Base-by-base conservation (phyloP, 92 coral and sea anemone species). In the Blastomussa wellsi region DNA sequence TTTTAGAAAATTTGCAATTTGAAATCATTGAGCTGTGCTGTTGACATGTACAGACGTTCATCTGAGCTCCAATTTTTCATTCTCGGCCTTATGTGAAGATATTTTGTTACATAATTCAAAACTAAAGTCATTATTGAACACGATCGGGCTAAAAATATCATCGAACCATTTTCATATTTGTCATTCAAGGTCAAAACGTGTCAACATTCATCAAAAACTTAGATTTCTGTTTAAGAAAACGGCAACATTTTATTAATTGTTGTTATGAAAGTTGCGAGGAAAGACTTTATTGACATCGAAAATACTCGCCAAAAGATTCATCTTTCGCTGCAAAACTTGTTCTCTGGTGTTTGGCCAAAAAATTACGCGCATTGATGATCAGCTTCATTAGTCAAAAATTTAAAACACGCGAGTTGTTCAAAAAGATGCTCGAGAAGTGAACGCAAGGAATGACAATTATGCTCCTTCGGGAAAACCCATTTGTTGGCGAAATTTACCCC, bases 381-480 rank as follows among this genome's bases (percentile, higher is more conserved):
- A 20, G 20, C 33, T 39, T 41, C 42, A 47, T 13, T 62, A 55
- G 7, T 33, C 33, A 83, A 83, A n/a, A 74, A 83, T 83, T 74
- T 24, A 5, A 74, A 75, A 59, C 48, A 74, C 49, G 80, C 12
- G 15, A 38, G 14, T 39, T 32, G 41, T 29, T 83, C 41, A 64
- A 42, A 59, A 52, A 48, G 64, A 60, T 77, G 51, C 80, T 72
- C 3, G 24, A 39, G 49, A 55, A 72, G 73, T 19, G 1, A 20
- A 7, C 77, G 74, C 22, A 1, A 3, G 74, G 80, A 83, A 83
- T 83, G 87, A n/a, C 17, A 74, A 59, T 33, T 29, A 60, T 47
- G 71, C 6, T 16, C 29, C 80, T 11, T 36, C 31, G 86, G 86
- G 86, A 74, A 83, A 83, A 82, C 71, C 79, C 72, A 37, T 41